Evolutionary conservation across 2,113 vertebrate genomes (phyloP).

Genomic region (Trinectes maculatus): DNA sequence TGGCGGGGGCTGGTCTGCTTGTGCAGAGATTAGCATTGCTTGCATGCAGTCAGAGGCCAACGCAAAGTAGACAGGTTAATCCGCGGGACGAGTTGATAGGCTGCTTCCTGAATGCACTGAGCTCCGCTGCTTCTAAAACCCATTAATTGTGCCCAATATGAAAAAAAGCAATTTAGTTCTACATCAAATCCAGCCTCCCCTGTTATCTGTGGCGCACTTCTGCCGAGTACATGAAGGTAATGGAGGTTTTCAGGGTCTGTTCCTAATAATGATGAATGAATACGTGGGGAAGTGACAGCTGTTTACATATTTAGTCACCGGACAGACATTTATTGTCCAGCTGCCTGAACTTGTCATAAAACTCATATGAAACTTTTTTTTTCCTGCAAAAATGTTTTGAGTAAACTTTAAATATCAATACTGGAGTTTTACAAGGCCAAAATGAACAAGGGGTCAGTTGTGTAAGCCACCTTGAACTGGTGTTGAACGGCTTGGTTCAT

Average conservation of each 20-base stretch:
- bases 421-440: slow-evolving; percentile 26
- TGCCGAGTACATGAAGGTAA: slow-evolving; percentile 75
- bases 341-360: neutral
- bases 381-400: slow-evolving; percentile 16
- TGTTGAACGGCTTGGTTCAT: slow-evolving; percentile 31
- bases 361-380: no score
- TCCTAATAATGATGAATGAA: slow-evolving; percentile 86
- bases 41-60: slow-evolving; percentile 65
- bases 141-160: slow-evolving; percentile 74
- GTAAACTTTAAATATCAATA: slow-evolving; percentile 43
- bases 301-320: slow-evolving; percentile 72
- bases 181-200: slow-evolving; percentile 68
- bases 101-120: slow-evolving; percentile 67
- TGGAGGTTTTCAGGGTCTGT: slow-evolving; percentile 78
- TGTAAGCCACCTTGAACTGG: slow-evolving; percentile 55
- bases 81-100: slow-evolving; percentile 69
- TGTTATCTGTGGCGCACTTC: slow-evolving; percentile 78
- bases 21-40: slow-evolving; percentile 74
- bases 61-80: slow-evolving; percentile 72
- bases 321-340: slow-evolving; percentile 62
- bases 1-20: slow-evolving; percentile 66
- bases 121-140: slow-evolving; percentile 61
- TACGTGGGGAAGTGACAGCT: slow-evolving; percentile 79
- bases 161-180: slow-evolving; percentile 77
- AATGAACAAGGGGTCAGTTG: slow-evolving; percentile 63